phyloP scores from a whole-genome alignment of 2,888 invertebrate genomes.

The Pristionchus exspectatus region DNA sequence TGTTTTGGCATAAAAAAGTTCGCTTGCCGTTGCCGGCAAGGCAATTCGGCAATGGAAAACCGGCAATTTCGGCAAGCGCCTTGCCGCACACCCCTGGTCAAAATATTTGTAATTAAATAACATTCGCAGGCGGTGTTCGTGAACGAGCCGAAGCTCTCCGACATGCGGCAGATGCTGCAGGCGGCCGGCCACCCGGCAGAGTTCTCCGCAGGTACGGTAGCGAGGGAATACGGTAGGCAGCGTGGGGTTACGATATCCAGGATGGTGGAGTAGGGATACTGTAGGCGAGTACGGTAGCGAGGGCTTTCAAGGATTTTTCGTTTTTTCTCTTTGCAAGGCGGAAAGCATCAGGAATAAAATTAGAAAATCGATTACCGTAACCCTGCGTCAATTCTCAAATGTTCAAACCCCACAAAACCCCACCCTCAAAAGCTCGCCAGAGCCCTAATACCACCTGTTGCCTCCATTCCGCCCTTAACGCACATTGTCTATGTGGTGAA shows the following conservation, averaged over 20 bases:
- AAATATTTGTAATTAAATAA: conserved; percentile 58
- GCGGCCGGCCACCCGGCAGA: conserved; percentile 74
- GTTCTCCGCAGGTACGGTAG: conserved; percentile 48
- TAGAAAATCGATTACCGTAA: not conserved
- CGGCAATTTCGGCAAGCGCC: no score
- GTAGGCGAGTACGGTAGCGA: not conserved
- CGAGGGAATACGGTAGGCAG: conserved; percentile 82
- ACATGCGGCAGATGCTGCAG: conserved; percentile 86
- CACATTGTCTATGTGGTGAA: no score
- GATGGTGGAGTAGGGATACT: not conserved
- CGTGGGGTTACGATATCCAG: not conserved
- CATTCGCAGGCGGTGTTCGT: conserved; percentile 87
- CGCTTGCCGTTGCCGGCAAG: no score
- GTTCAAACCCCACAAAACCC: no score
- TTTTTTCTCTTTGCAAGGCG: no score
- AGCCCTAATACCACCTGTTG: no score
- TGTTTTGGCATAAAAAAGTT: no score
- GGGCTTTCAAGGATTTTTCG: no score
- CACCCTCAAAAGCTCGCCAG: not conserved
- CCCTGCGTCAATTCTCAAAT: conserved; percentile 78
- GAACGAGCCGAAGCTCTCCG: conserved; percentile 93
- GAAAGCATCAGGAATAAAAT: not conserved
- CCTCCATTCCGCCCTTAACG: no score
- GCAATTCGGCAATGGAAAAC: no score
- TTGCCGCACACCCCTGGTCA: no score